phyloP scores from a whole-genome alignment of 2,113 vertebrate genomes.

The Neotoma lepida region DNA sequence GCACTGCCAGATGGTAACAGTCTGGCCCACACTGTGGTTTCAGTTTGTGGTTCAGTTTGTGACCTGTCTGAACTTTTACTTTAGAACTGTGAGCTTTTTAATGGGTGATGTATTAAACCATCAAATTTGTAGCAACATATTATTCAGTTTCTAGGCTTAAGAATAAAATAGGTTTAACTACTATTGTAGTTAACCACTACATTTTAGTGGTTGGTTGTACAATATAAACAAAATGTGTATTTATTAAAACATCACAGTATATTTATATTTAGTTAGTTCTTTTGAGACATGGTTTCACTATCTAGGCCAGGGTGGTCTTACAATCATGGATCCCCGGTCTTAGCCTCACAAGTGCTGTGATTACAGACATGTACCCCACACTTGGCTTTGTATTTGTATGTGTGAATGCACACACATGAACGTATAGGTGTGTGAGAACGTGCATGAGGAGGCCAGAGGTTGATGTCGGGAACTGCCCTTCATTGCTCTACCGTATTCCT shows the following conservation, averaged over 20 bases:
- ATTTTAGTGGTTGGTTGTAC: not conserved
- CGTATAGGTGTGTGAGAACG: not conserved
- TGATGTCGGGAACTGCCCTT: not conserved
- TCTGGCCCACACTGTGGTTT: not conserved
- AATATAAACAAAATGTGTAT: not conserved
- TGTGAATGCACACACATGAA: too few relatives aligned
- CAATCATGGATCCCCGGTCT: not conserved
- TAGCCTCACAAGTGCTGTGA: not conserved
- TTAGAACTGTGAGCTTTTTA: not conserved
- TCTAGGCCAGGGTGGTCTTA: not conserved
- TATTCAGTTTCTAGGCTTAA: not conserved
- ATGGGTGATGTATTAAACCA: not conserved
- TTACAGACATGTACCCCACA: not conserved
- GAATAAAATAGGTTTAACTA: not conserved
- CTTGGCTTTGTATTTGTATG: not conserved
- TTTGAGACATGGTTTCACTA: not conserved
- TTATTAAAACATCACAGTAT: not conserved
- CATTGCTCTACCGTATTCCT: not conserved
- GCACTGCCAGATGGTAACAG: not conserved
- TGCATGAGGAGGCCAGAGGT: not conserved
- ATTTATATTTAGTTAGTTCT: not conserved
- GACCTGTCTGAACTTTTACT: not conserved
- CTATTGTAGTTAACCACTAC: constrained; percentile 8
- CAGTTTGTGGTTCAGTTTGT: too few relatives aligned
- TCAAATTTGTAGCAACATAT: not conserved